Base-by-base conservation (phyloP, 2,113 vertebrate genomes). In the Eretmochelys imbricata region DNA sequence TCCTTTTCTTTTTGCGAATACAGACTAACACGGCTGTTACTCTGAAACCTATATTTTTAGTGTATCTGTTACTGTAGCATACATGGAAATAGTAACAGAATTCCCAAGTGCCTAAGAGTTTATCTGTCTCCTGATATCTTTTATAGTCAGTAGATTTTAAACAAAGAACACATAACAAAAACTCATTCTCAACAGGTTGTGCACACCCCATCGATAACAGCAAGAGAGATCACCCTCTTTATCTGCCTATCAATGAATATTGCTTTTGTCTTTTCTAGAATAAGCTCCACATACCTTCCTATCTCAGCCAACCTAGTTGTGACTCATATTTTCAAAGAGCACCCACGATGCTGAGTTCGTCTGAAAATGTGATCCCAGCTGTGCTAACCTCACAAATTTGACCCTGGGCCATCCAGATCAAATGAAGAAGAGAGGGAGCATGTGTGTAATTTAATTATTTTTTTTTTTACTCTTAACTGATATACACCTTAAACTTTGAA, bases 401-500 rank as follows among this genome's bases (percentile, higher is more conserved):
- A 81, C 65, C 83, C 24, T 31, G 4, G 88, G 17, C 90, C 82
- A 53, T 85, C 92, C 42, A 38, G 80, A 87, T 59, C 83, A 89
- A 78, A 55, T 1, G 42, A 27, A 86, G 53, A 81, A 90, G 24
- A 10, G 6, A 89, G 82, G 92, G 53, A 0, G 0, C 79, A 54
- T 90, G 24, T 78, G 17, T 62, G 13, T 57, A 27, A 27, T 35
- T 42, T 10, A 85, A 59, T 93, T 6, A 27, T 83, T 82, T 22
- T 82, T 22, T 54, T 55, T 88, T 92, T 69, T 31, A 27, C 25
- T 91, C 53, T 86, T 78, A 81, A 76, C 50, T 93, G 89, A 90
- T 94, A 92, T 57, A 54, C 29, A 42, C 54, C 65, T 90, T 92
- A 89, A 94, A 91, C 57, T 84, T 91, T 87, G 85, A 72, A 46